Evolutionary conservation across 2,797 vertebrate genomes (phyloP).

Genomic region (Catharus ustulatus): DNA sequence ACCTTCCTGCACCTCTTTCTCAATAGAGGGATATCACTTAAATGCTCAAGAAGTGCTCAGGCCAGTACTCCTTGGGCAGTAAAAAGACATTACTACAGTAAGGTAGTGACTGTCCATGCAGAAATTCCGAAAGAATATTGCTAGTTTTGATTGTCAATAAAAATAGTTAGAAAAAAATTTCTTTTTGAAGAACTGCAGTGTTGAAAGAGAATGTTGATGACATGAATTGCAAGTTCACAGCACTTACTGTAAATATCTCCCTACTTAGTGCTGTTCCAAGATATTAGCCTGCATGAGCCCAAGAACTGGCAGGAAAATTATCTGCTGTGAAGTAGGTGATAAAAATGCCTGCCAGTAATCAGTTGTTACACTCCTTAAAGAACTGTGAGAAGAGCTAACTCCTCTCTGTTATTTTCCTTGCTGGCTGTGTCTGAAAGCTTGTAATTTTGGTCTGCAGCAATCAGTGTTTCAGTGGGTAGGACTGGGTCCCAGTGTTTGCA

Average conservation of each 20-base stretch:
- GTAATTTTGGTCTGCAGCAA: neutral
- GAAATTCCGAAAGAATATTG: neutral
- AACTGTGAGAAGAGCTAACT: neutral
- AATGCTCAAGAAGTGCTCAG: neutral
- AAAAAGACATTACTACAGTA: neutral
- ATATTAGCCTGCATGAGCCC: neutral
- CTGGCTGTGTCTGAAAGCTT: neutral
- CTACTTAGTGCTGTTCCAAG: neutral
- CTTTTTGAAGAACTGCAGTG: accelerated
- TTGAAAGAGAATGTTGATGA: neutral
- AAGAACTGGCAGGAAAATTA: neutral
- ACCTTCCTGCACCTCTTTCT: neutral
- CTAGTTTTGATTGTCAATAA: neutral
- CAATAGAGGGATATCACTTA: neutral
- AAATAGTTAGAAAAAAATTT: neutral
- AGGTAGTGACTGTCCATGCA: neutral
- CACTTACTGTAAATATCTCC: accelerated
- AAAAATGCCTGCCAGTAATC: neutral
- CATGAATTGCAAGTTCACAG: neutral
- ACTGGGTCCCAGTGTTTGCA: neutral
- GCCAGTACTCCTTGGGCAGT: neutral
- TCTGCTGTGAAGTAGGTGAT: neutral
- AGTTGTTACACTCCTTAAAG: neutral
- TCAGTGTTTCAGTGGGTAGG: neutral
- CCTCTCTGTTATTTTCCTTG: neutral